Evolutionary conservation across 2,113 vertebrate genomes (phyloP), one percentile per base, ranked within the genome.

Genomic region (Colossoma macropomum): DNA sequence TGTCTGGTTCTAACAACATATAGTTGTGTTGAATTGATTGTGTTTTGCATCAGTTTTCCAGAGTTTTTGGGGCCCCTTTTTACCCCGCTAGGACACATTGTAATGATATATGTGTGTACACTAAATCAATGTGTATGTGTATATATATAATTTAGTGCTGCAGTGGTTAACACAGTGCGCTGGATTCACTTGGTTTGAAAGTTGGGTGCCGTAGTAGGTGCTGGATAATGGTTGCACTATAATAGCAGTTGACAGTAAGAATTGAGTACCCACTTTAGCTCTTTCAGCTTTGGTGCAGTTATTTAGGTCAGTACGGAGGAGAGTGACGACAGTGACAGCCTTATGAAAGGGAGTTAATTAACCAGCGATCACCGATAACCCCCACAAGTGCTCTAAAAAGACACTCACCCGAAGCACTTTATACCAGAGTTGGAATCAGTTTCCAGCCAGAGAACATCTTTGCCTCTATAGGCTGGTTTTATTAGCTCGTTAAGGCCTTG

Each of bases 311-410:
- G 10, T 54, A 69, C 32, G 45, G 73, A 66, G 45, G 56, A 48
- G 76, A 82, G 83, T 38, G 28, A 74, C 78, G 75, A 71, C 48
- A 72, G 45, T 75, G 60, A 79, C 32, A 38, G 63, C 41, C 54
- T 60, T 77, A 79, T 73, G 54, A 88, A 63, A 72, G n/a, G 23
- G 52, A 68, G 69, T 71, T 88, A 78, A 86, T 86, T 88, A 86
- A 63, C 83, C 63, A 84, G 45, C 27, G 45, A 76, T 75, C 81
- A 25, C 50, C 28, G 74, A 72, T 85, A 78, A 79, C 69, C 60
- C 63, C 56, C 32, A 28, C 34, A 50, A 71, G 52, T 21, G 50
- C 30, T 65, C 48, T n/a, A 65, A 74, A 27, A 38, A 79, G 62
- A 66, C 5, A 27, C 54, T 63, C 21, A 21, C 38, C 56, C 32